Conservation (phyloP, 2,797 vertebrate species). For the Malacoctenus gilli region DNA sequence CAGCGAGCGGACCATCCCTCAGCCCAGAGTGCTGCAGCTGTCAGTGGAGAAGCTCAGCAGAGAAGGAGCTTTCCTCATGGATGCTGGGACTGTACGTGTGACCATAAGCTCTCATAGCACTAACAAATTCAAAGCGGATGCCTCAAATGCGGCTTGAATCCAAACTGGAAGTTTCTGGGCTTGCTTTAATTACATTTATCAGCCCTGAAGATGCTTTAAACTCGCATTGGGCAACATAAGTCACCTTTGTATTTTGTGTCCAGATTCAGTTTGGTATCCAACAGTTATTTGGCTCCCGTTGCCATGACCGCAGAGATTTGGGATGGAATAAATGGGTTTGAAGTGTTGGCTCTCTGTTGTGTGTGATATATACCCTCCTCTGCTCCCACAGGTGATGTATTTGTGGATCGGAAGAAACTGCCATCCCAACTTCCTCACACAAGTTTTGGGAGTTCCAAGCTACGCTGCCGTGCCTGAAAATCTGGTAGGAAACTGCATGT, state of each 20-base stretch:
- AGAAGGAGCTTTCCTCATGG: slow-evolving; percentile 95
- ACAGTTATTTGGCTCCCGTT: too few relatives aligned
- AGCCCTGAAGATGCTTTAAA: too few relatives aligned
- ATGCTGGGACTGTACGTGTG: slow-evolving; percentile 87
- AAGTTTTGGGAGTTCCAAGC: slow-evolving; percentile 90
- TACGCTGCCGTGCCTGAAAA: slow-evolving; percentile 88
- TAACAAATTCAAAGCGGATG: background rate
- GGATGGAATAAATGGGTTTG: too few relatives aligned
- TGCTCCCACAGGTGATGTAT: slow-evolving; percentile 85
- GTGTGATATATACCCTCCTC: background rate
- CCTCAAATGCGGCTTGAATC: too few relatives aligned
- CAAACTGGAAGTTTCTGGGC: too few relatives aligned
- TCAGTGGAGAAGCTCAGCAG: slow-evolving; percentile 92
- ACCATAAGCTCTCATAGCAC: background rate
- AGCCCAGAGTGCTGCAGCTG: slow-evolving; percentile 90
- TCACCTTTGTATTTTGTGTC: too few relatives aligned
- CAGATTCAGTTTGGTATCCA: too few relatives aligned
- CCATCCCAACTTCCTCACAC: slow-evolving; percentile 86
- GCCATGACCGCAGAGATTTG: too few relatives aligned
- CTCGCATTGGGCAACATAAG: too few relatives aligned
- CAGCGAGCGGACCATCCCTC: slow-evolving; percentile 90
- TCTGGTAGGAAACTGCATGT: slow-evolving; percentile 79
- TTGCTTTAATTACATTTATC: too few relatives aligned
- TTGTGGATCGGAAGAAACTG: slow-evolving; percentile 94
- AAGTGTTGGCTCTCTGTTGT: too few relatives aligned